A percentile compares a stretch with the other conserved stretches of the same genome.
Conservation (phyloP, 2,797 vertebrate genomes). For the Jordanella pulchra region DNA sequence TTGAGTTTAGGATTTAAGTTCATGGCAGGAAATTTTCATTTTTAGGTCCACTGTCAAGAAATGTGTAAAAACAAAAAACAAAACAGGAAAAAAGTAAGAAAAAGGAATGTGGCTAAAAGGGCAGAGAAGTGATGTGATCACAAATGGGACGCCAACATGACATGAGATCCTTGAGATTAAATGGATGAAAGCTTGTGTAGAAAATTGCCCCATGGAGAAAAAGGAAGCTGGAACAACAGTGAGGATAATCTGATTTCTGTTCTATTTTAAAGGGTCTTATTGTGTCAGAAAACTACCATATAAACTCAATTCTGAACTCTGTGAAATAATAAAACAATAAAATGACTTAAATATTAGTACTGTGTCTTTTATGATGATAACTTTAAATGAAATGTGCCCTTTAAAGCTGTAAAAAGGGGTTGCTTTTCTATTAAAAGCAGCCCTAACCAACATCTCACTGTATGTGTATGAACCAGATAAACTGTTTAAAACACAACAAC, state of each 20-base stretch:
- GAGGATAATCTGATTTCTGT: neutral
- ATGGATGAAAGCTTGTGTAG: neutral
- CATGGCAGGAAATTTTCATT: neutral
- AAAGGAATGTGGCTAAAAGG: neutral
- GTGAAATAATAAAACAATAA: neutral
- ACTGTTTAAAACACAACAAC: constrained; percentile 4
- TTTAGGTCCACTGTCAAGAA: neutral
- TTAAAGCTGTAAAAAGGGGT: constrained; percentile 17
- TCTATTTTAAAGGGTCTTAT: neutral
- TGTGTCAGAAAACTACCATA: neutral
- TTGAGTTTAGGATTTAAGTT: neutral
- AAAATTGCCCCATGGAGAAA: neutral
- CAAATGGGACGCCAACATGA: neutral
- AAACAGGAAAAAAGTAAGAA: constrained; percentile 10
- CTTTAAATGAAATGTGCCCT: constrained; percentile 8
- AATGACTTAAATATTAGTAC: neutral
- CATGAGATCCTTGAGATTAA: neutral
- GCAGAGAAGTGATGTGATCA: too few relatives aligned
- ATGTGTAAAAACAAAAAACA: neutral
- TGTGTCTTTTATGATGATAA: neutral
- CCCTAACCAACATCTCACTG: neutral
- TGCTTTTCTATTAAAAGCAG: neutral
- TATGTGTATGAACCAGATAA: constrained; percentile 4
- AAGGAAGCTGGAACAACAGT: neutral
- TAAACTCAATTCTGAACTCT: too few relatives aligned